Evolutionary conservation across 1,140 invertebrate species (phyloP).

Genomic region (Planococcus citri): DNA sequence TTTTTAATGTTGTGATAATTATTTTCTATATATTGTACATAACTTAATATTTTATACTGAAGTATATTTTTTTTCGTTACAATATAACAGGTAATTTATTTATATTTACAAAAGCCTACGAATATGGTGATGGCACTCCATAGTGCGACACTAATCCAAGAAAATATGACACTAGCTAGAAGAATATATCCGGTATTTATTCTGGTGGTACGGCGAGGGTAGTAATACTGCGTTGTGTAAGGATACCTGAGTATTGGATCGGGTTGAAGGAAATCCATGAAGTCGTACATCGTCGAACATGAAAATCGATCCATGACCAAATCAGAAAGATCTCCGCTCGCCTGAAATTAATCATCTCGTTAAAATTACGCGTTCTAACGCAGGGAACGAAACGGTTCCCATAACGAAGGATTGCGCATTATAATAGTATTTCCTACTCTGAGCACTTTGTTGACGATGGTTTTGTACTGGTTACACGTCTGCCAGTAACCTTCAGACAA

Average conservation of each 20-base stretch:
- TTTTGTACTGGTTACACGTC: not conserved
- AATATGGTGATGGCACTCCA: conserved; percentile 37
- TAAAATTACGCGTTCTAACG: too few species aligned
- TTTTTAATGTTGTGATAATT: not conserved
- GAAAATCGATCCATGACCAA: conserved; percentile 48
- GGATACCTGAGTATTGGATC: conserved; percentile 35
- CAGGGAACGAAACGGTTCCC: too few species aligned
- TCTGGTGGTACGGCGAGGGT: conserved; percentile 42
- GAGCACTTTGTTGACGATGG: not conserved
- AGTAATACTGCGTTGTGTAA: conserved; percentile 33
- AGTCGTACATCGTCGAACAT: conserved; percentile 54
- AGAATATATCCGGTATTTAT: conserved; percentile 49
- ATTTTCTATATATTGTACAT: not conserved
- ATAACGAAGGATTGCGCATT: too few species aligned
- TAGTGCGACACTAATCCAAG: conserved; percentile 44
- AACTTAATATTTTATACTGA: too few species aligned
- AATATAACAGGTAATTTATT: too few species aligned
- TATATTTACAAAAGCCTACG: not conserved
- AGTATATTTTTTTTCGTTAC: too few species aligned
- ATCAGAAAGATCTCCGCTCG: conserved; percentile 42
- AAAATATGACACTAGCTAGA: conserved; percentile 42
- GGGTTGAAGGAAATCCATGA: conserved; percentile 56
- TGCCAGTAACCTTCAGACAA: not conserved
- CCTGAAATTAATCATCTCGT: conserved; percentile 30
- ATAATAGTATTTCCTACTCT: not conserved